Evolutionary conservation across 2,888 invertebrate species (phyloP).

Genomic region (Buathra laborator): DNA sequence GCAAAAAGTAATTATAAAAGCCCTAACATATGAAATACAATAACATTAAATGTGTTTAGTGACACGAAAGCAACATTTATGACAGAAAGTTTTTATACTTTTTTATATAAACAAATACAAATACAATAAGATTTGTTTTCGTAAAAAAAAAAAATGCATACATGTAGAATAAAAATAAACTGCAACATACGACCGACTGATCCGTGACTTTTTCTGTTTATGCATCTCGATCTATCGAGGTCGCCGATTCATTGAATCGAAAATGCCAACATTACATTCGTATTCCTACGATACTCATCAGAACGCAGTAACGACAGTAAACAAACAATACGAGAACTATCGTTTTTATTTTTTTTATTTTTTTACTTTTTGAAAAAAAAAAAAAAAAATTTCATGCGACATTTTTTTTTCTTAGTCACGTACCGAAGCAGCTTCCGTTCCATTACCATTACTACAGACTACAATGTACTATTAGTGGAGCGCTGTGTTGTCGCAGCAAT

Average conservation of each 20-base stretch:
- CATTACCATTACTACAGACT: constrained; percentile 9
- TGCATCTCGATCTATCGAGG: constrained; percentile 25
- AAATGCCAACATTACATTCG: neutral
- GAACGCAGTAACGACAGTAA: neutral
- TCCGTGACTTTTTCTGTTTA: neutral
- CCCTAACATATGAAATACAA: no score
- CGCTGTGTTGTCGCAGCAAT: constrained; percentile 26
- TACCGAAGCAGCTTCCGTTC: neutral
- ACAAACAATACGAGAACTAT: neutral
- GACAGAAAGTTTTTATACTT: no score
- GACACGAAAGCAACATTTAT: no score
- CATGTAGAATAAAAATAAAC: no score
- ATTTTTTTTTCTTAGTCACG: constrained; percentile 1
- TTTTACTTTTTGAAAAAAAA: neutral
- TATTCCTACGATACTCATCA: neutral
- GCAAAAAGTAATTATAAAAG: no score
- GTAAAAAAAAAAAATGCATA: neutral
- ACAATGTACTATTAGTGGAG: neutral
- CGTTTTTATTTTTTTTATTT: neutral
- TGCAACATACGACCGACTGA: no score
- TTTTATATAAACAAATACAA: no score
- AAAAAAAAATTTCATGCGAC: neutral
- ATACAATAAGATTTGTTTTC: neutral
- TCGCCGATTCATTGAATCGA: constrained; percentile 31
- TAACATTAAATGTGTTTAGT: no score